Evolutionary conservation across 2,888 invertebrate genomes (phyloP).

Genomic region (Cylloceria caligata): DNA sequence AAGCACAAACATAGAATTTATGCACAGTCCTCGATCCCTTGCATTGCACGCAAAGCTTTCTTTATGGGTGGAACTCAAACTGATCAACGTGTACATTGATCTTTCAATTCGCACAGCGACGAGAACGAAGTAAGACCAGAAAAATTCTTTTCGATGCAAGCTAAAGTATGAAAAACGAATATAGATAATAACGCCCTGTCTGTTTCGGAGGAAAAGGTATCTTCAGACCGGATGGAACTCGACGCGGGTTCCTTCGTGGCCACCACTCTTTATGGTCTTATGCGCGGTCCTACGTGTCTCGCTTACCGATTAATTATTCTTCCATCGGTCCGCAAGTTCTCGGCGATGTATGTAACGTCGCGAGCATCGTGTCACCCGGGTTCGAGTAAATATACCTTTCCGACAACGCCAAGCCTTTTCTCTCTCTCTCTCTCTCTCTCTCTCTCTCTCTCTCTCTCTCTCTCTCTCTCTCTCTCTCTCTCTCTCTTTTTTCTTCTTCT

Average conservation of each 20-base stretch:
- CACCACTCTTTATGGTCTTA: constrained; percentile 70
- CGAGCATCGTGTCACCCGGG: constrained; percentile 31
- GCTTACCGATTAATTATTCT: constrained; percentile 78
- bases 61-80: no score
- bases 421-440: constrained; percentile 58
- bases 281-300: constrained; percentile 77
- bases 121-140: no score
- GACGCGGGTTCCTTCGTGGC: constrained; percentile 54
- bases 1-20: no score
- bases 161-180: constrained; percentile 21
- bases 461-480: no score
- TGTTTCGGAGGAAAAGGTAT: constrained; percentile 54
- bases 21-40: no score
- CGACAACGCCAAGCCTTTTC: constrained; percentile 18
- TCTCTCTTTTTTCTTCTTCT: no score
- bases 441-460: constrained; percentile 41
- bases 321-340: constrained; percentile 64
- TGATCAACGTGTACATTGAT: no score
- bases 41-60: no score
- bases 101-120: no score
- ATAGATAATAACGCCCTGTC: constrained; percentile 6
- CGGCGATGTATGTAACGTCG: constrained; percentile 26
- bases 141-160: not conserved
- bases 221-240: constrained; percentile 64
- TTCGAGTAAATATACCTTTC: constrained; percentile 38